Percentiles rank a stretch among this genome's conserved stretches.
These are phyloP conservation scores for Lepidocyrtoides sp. DNA, from an alignment of 2,888 invertebrate species.

Conservation along the genomic window DNA sequence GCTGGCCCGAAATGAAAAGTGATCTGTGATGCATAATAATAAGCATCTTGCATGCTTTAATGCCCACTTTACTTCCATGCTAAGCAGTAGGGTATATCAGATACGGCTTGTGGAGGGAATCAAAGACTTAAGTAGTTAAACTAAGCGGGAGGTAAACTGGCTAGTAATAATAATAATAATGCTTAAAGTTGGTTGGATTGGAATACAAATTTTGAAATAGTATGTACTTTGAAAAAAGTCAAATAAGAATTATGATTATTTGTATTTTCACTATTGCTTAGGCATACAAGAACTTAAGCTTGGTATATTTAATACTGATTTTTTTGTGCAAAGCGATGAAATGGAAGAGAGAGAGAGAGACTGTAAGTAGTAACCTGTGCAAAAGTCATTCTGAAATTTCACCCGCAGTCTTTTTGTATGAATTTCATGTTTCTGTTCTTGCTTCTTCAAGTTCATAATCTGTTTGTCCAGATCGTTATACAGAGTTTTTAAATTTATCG, in stretches of 20 bases:
- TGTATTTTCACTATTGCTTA: not conserved
- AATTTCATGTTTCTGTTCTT: not conserved
- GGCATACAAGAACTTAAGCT: not conserved
- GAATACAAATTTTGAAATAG: not conserved
- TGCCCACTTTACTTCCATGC: conserved; percentile 35
- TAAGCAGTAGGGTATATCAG: not conserved
- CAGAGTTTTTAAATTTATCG: not conserved
- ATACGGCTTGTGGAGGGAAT: not conserved
- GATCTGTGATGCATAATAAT: conserved; percentile 67
- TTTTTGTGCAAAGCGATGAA: not conserved
- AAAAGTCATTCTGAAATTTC: not conserved
- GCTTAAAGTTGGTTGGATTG: not conserved
- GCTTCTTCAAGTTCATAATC: not conserved
- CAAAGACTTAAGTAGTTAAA: conserved; percentile 26
- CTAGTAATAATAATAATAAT: too few species aligned
- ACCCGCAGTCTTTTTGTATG: not conserved
- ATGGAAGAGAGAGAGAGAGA: not conserved
- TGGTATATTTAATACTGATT: not conserved
- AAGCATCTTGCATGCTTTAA: conserved; percentile 45
- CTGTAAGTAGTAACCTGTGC: not conserved
- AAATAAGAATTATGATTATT: not conserved
- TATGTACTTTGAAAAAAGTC: not conserved
- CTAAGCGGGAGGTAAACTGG: conserved; percentile 35
- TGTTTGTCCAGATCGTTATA: not conserved
- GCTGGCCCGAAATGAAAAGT: conserved; percentile 1